These are phyloP conservation scores for Piscicola geometra DNA, from an alignment of 2,888 invertebrate genomes.

Conservation along the genomic window DNA sequence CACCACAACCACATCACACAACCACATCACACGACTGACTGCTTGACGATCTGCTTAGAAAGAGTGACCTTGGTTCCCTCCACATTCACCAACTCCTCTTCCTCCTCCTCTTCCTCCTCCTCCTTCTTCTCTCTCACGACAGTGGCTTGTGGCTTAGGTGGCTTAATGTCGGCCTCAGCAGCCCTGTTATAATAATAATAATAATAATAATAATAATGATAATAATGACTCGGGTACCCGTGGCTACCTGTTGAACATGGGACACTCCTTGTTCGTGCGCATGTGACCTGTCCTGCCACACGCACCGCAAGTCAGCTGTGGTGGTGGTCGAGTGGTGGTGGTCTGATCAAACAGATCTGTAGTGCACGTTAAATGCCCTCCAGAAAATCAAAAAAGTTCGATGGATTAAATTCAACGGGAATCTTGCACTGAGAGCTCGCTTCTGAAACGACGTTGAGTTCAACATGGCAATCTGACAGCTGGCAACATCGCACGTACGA, in stretches of 20 bases:
- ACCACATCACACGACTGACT: conserved; percentile 50
- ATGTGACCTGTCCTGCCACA: conserved; percentile 77
- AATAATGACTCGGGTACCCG: background rate
- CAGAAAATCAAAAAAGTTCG: too few species aligned
- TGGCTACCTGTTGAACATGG: conserved; percentile 75
- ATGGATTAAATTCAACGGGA: too few species aligned
- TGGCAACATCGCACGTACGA: background rate
- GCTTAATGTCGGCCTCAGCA: conserved; percentile 43
- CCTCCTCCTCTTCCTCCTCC: conserved; percentile 75
- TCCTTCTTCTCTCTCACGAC: conserved; percentile 60
- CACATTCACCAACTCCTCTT: conserved; percentile 65
- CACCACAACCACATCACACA: too few species aligned
- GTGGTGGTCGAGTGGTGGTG: background rate
- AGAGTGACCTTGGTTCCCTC: conserved; percentile 90
- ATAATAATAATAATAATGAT: too few species aligned
- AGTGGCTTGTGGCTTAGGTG: conserved; percentile 55
- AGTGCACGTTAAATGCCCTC: background rate
- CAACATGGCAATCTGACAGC: background rate
- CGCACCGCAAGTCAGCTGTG: conserved; percentile 81
- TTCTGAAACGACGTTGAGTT: background rate
- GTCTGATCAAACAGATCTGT: background rate
- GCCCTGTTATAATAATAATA: too few species aligned
- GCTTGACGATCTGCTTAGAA: conserved; percentile 76
- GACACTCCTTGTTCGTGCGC: conserved; percentile 95
- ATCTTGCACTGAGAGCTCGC: too few species aligned